A percentile compares a stretch with the other conserved stretches of the same genome.
These are phyloP conservation scores for Gastrophysa polygoni DNA, from an alignment of 2,888 invertebrate species.

Conservation along the genomic window DNA sequence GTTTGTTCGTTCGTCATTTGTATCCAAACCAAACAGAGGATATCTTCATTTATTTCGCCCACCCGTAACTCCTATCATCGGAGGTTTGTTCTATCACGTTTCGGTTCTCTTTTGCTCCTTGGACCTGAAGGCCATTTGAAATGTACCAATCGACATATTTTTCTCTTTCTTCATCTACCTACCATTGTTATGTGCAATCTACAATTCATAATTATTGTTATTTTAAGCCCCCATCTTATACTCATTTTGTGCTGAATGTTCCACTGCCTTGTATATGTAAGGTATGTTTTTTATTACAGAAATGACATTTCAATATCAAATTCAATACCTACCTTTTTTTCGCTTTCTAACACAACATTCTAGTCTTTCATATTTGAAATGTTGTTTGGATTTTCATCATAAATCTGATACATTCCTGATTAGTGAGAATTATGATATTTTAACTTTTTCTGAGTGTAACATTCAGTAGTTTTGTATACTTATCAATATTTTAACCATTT, in stretches of 20 bases:
- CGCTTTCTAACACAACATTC: not conserved
- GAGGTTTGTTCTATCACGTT: not conserved
- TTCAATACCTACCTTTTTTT: not conserved
- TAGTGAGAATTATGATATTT: constrained; percentile 38
- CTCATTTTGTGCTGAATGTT: constrained; percentile 33
- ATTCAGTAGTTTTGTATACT: constrained; percentile 38
- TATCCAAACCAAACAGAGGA: constrained; percentile 51
- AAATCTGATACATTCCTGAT: constrained; percentile 40
- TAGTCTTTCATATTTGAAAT: constrained; percentile 4
- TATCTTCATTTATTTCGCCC: constrained; percentile 1
- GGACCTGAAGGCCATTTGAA: too few species aligned
- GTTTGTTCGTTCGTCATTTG: constrained; percentile 35
- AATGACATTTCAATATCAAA: constrained; percentile 7
- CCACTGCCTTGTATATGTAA: constrained; percentile 26
- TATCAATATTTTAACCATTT: constrained; percentile 22
- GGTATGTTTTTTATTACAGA: not conserved
- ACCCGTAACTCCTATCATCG: not conserved
- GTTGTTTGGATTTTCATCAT: constrained; percentile 12
- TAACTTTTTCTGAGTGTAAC: constrained; percentile 35
- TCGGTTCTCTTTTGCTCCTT: not conserved
- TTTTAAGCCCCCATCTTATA: constrained; percentile 26
- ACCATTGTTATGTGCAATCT: constrained; percentile 32
- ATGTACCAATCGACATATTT: too few species aligned
- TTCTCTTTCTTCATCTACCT: not conserved
- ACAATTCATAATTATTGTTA: constrained; percentile 19